phyloP scores from a whole-genome alignment of 2,113 vertebrate species.

The Opisthocomus hoazin region DNA sequence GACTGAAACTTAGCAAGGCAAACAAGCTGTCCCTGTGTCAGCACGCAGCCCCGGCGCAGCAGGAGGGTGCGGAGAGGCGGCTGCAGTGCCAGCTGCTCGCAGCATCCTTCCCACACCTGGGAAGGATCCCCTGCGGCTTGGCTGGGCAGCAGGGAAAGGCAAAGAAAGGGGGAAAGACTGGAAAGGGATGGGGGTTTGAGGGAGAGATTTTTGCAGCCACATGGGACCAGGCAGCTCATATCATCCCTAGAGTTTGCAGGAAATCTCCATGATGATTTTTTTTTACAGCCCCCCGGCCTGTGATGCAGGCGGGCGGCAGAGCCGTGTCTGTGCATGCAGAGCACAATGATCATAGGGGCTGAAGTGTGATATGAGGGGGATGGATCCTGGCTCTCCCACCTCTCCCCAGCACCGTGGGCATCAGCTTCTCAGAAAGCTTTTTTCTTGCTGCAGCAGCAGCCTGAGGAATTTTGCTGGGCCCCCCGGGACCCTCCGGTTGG shows the following conservation, averaged over 20 bases:
- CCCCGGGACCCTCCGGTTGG: background rate
- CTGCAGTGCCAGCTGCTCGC: accelerated
- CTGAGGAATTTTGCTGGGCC: background rate
- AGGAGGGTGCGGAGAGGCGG: background rate
- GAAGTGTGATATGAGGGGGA: background rate
- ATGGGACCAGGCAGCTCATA: background rate
- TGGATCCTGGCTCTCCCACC: background rate
- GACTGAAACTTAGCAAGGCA: background rate
- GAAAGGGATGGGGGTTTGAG: background rate
- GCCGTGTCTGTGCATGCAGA: accelerated
- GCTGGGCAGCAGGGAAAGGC: background rate
- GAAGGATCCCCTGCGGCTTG: accelerated
- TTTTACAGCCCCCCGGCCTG: no score
- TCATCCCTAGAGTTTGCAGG: background rate
- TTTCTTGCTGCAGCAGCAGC: background rate
- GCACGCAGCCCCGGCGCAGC: accelerated
- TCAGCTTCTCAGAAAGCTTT: background rate
- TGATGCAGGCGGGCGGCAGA: background rate
- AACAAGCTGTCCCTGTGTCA: background rate
- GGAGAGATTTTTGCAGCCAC: background rate
- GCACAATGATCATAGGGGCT: background rate
- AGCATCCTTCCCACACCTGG: background rate
- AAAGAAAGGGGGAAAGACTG: background rate
- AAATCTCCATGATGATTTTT: background rate
- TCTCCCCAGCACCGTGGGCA: background rate